Conservation (phyloP, 2,113 vertebrate species). For the Tupaia chinensis region DNA sequence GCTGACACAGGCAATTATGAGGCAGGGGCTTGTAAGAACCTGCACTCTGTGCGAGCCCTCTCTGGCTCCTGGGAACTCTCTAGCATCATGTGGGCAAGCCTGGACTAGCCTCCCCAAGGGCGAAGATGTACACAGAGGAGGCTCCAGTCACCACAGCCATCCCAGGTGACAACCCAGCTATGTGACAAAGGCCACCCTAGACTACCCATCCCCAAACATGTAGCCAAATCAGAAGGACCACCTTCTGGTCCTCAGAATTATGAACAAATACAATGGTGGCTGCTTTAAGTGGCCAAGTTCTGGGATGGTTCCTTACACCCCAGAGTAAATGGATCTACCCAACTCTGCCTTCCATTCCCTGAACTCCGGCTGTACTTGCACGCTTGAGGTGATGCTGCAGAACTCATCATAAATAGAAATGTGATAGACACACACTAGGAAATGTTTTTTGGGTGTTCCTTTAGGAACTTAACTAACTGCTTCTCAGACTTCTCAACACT, state of each 20-base stretch:
- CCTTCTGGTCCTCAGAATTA: background rate
- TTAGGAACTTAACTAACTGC: background rate
- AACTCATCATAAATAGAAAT: background rate
- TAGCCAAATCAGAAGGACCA: background rate
- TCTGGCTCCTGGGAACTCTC: background rate
- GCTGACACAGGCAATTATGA: background rate
- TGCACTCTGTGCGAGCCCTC: background rate
- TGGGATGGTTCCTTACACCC: background rate
- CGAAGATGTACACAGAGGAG: background rate
- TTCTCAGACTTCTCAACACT: background rate
- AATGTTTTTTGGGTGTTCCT: background rate
- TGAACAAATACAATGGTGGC: background rate
- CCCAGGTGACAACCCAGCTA: background rate
- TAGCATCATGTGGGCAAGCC: background rate
- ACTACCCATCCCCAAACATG: accelerated
- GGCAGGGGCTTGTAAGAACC: background rate
- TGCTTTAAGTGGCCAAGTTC: background rate
- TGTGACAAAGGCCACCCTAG: background rate
- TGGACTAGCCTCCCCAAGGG: background rate
- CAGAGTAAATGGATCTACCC: background rate
- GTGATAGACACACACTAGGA: background rate
- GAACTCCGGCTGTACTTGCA: background rate
- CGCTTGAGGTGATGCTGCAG: background rate
- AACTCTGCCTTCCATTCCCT: background rate
- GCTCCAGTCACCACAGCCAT: background rate